These are phyloP conservation scores for Liparis tanakae DNA, from an alignment of 2,797 vertebrate species.

Conservation along the genomic window DNA sequence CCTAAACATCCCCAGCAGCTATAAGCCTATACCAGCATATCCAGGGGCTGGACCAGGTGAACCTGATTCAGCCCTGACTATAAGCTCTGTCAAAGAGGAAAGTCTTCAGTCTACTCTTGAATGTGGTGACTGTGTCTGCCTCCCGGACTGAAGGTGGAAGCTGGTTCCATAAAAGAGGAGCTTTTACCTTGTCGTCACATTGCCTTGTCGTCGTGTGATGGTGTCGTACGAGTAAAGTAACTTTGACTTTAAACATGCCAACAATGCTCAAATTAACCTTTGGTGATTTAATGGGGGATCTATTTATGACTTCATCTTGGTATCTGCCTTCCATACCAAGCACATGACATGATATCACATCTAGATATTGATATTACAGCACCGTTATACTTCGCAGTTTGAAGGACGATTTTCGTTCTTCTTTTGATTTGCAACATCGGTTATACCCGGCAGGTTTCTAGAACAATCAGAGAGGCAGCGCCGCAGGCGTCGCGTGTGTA, in stretches of 20 bases:
- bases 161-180: too few relatives aligned
- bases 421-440: constrained; percentile 1
- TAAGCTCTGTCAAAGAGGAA: too few relatives aligned
- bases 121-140: too few relatives aligned
- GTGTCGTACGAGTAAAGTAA: neutral
- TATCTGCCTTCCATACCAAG: neutral
- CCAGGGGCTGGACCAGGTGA: too few relatives aligned
- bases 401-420: neutral
- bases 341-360: neutral
- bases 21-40: too few relatives aligned
- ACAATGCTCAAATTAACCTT: neutral
- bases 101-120: too few relatives aligned
- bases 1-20: too few relatives aligned
- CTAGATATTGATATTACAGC: neutral
- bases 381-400: neutral
- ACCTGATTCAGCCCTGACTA: too few relatives aligned
- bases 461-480: neutral
- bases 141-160: too few relatives aligned
- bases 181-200: too few relatives aligned
- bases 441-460: neutral
- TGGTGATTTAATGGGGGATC: neutral
- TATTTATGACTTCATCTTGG: too few relatives aligned
- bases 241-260: neutral
- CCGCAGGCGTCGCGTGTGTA: constrained; percentile 30
- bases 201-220: neutral